Evolutionary conservation across 2,888 invertebrate species (phyloP).

Genomic region (Tridacna crocea): DNA sequence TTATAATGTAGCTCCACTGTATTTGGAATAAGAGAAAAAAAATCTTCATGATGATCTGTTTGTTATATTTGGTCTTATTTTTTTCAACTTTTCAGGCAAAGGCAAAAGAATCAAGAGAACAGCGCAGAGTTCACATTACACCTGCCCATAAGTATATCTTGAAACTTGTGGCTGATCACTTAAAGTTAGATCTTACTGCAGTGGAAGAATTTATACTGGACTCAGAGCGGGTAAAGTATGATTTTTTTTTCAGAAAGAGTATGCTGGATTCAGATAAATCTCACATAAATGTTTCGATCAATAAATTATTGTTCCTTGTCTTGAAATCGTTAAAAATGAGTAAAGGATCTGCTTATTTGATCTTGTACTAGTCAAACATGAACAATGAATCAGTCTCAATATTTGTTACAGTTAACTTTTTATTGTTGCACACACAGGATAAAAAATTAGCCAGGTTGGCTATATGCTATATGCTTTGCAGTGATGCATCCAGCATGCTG

Average conservation of each 20-base stretch:
- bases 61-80: background rate
- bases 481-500: too few species aligned
- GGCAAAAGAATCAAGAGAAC: constrained; percentile 87
- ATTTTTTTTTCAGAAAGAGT: background rate
- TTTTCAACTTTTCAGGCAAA: constrained; percentile 62
- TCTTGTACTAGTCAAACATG: too few species aligned
- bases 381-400: too few species aligned
- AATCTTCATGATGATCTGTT: background rate
- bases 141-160: constrained; percentile 88
- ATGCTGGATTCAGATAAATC: background rate
- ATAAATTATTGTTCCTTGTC: background rate
- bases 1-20: too few species aligned
- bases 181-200: constrained; percentile 69
- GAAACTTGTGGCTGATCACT: constrained; percentile 87
- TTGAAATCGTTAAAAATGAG: background rate
- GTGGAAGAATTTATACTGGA: constrained; percentile 90
- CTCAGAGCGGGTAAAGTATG: constrained; percentile 85
- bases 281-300: background rate
- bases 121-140: constrained; percentile 85
- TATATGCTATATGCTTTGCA: too few species aligned
- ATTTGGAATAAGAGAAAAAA: background rate
- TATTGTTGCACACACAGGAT: too few species aligned
- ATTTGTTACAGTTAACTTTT: too few species aligned
- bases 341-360: background rate
- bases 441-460: too few species aligned